Percentiles rank a stretch among this genome's conserved stretches.
phyloP scores from a whole-genome alignment of 2,113 vertebrate genomes.

The Syngnathus typhle region DNA sequence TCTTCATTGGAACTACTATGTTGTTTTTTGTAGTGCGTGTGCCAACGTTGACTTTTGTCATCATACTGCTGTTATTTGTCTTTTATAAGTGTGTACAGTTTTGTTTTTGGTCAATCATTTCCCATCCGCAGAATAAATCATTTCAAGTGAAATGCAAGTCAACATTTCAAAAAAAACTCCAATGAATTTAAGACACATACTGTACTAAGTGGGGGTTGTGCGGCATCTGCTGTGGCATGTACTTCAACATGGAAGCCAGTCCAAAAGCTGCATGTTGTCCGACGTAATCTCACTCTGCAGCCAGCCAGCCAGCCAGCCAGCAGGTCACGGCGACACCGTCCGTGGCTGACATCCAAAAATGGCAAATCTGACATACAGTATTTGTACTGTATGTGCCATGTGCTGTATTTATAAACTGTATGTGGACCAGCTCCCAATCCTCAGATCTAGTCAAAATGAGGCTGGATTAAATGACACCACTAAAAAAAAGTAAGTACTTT shows the following conservation, averaged over 20 bases:
- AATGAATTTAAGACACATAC: too few relatives aligned
- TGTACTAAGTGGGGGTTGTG: not conserved
- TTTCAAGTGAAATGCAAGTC: slow-evolving; percentile 39
- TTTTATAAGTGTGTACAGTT: slow-evolving; percentile 46
- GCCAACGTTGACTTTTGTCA: slow-evolving; percentile 52
- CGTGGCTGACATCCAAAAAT: slow-evolving; percentile 11
- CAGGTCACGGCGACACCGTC: slow-evolving; percentile 42
- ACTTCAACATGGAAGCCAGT: slow-evolving; percentile 5
- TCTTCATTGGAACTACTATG: slow-evolving; percentile 45
- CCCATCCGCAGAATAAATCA: slow-evolving; percentile 31
- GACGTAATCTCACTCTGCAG: slow-evolving; percentile 35
- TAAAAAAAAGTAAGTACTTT: not conserved
- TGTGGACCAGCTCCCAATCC: slow-evolving; percentile 12
- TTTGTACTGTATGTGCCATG: not conserved
- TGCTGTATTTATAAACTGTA: slow-evolving; percentile 5
- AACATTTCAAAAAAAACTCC: not conserved
- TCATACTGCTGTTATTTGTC: slow-evolving; percentile 7
- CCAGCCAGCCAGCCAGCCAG: slow-evolving; percentile 33
- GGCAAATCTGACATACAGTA: slow-evolving; percentile 10
- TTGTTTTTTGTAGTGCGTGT: slow-evolving; percentile 45
- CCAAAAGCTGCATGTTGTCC: slow-evolving; percentile 44
- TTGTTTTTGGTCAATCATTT: slow-evolving; percentile 46
- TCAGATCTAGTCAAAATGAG: slow-evolving; percentile 12
- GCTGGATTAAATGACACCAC: slow-evolving; percentile 2
- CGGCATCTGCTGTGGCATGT: slow-evolving; percentile 3